Conservation (phyloP, 2,888 invertebrate species). For the Anaspis maculata region DNA sequence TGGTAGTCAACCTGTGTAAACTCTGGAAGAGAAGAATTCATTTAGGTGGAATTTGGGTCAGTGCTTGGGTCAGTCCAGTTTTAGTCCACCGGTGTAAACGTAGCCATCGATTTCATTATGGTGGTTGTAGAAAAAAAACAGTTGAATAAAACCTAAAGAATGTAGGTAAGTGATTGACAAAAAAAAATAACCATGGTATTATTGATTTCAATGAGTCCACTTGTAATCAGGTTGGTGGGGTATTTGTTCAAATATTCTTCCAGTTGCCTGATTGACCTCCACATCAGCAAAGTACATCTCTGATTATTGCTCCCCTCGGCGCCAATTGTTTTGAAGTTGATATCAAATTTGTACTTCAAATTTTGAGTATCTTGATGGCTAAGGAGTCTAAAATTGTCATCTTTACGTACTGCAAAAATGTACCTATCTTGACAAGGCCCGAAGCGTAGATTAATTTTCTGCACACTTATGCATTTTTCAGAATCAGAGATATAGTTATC, state of each 20-base stretch:
- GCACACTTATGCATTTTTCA: slow-evolving; percentile 2
- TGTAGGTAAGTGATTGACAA: not conserved
- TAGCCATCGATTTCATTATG: too few species aligned
- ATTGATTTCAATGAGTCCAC: slow-evolving; percentile 3
- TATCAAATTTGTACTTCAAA: slow-evolving; percentile 7
- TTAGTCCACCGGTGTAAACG: too few species aligned
- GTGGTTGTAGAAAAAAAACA: too few species aligned
- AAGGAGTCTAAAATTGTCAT: slow-evolving; percentile 5
- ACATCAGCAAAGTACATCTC: slow-evolving; percentile 12
- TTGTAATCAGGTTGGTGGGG: not conserved
- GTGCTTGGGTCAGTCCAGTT: too few species aligned
- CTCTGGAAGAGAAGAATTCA: too few species aligned
- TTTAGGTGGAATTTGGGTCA: too few species aligned
- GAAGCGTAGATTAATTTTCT: too few species aligned
- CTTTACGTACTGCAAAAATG: too few species aligned
- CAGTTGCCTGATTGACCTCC: slow-evolving; percentile 11
- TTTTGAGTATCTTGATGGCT: slow-evolving; percentile 4
- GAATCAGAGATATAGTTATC: too few species aligned
- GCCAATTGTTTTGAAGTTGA: slow-evolving; percentile 8
- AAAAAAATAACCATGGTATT: slow-evolving; percentile 7
- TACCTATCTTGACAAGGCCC: too few species aligned
- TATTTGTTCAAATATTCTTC: slow-evolving; percentile 7
- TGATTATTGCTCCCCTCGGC: slow-evolving; percentile 9
- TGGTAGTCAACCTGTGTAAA: too few species aligned
- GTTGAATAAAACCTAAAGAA: too few species aligned